phyloP scores from a whole-genome alignment of 2,888 invertebrate species.

The Chouioia cunea region DNA sequence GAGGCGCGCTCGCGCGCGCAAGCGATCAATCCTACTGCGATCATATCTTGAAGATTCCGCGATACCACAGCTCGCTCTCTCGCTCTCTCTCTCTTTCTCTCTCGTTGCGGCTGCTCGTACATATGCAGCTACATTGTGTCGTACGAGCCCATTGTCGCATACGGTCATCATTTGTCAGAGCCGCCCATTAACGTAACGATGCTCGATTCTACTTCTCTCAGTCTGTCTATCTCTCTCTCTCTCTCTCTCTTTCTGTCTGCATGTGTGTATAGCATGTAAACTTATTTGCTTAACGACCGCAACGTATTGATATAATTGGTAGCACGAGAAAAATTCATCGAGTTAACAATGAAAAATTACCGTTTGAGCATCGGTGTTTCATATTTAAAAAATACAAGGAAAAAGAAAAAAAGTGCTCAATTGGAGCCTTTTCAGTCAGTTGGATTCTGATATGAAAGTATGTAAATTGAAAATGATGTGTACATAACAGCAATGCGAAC shows the following conservation, averaged over 20 bases:
- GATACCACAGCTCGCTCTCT: constrained; percentile 49
- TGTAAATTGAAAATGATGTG: constrained; percentile 41
- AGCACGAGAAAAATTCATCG: background rate
- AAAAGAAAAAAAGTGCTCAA: constrained; percentile 1
- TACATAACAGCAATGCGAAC: constrained; percentile 19
- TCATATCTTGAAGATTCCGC: constrained; percentile 58
- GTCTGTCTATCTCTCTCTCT: background rate
- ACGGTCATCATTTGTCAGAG: constrained; percentile 47
- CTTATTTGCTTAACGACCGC: constrained; percentile 35
- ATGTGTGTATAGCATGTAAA: too few species aligned
- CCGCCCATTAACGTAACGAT: background rate
- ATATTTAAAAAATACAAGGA: constrained; percentile 7
- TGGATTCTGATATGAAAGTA: constrained; percentile 21
- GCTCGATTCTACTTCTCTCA: constrained; percentile 7
- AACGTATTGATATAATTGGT: constrained; percentile 1
- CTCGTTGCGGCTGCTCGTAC: constrained; percentile 53
- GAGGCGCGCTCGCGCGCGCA: constrained; percentile 52
- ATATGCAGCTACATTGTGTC: constrained; percentile 55
- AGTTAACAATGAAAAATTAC: constrained; percentile 35
- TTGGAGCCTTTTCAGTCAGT: constrained; percentile 8
- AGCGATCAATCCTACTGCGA: constrained; percentile 56
- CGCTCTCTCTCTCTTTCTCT: constrained; percentile 36
- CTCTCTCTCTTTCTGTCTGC: background rate
- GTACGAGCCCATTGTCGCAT: constrained; percentile 52
- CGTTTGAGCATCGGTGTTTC: constrained; percentile 8